Evolutionary conservation across 2,113 vertebrate species (phyloP), one percentile per base, ranked within the genome.

Genomic region (Prietella phreatophila): DNA sequence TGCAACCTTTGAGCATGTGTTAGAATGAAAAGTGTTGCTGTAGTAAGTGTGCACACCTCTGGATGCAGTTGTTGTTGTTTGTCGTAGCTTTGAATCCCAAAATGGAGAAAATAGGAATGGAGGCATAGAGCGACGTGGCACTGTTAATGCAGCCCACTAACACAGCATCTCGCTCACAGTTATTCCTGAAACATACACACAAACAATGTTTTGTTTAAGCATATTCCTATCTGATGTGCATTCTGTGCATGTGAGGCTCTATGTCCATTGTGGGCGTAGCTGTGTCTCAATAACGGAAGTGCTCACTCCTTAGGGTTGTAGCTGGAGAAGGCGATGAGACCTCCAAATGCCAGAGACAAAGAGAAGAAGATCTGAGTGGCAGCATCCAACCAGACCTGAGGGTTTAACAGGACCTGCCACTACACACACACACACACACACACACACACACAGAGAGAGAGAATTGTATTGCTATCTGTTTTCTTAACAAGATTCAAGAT

Each of bases 291-390:
- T 39, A 39, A 75, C 14, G 0, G 19, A 11, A 2, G n/a, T 0
- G 19, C 65, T 93, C 93, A 97, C 97, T 93, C 96, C 88, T 95
- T 91, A 1, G 92, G 86, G n/a, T 97, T 98, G 87, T 98, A 99
- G 93, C 98, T 99, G 30, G 98, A 96, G 1, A 97, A 97, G 0
- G 97, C 95, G 36, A 99, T 97, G 76, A 98, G 96, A 67, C 98
- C 97, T 79, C 98, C 97, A 5, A 97, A 96, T 81, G 94, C 97
- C 95, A 99, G 89, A 50, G 97, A 98, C 67, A 97, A 93, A 1
- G 97, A 98, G 92, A 97, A 98, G 95, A 99, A 98, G 82, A 99
- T 97, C 94, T 99, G 98, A 0, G 97, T 98, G 76, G 97, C 95
- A 15, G 97, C 94, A 6, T 95, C 96, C 60, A 97, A 93, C 98